Base-by-base conservation (phyloP, 2,888 invertebrate genomes). In the Osmoderma eremita region DNA sequence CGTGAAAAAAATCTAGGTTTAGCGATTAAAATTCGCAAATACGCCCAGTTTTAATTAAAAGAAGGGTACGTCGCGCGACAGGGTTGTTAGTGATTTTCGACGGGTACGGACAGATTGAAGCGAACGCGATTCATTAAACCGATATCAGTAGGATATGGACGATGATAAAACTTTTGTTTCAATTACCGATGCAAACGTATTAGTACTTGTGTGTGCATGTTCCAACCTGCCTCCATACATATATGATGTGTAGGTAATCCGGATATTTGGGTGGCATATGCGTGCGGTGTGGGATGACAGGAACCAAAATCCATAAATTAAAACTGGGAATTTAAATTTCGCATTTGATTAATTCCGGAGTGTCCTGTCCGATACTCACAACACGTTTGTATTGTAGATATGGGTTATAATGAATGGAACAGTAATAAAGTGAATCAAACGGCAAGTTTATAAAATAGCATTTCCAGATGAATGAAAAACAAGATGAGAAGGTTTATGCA, bases 111-210 rank as follows among this genome's bases (percentile, higher is more conserved):
- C 38, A 38, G 53, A 15, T 17, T 53, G 50, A 50, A 50, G 50
- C 50, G 30, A 3, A 12, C 50, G 13, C 13, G 50, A 50, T 50
- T 50, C 50, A 50, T 50, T 50, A 50, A 50, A 50, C 24, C 24
- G 50, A 50, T 50, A 50, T 50, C 50, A 13, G 13, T 22, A 22
- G 24, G 12, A 24, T 50, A 22, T 13, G 50, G 24, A 50, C 22
- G 24, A 20, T 50, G 50, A 50, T 50, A 50, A 50, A 50, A 50
- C 50, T 50, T 50, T 50, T 50, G 50, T 50, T 50, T 50, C 50
- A 50, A 50, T 50, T 50, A 24, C 24, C 22, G 22, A 24, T 53
- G 53, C 53, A 53, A 53, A 38, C 53, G 53, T 53, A 53, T 53
- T 53, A 36, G 42, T 42, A 8, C 17, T n/a, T 41, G 3, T 17